Evolutionary conservation across 2,113 vertebrate genomes (phyloP).

Genomic region (Gopherus evgoodei): DNA sequence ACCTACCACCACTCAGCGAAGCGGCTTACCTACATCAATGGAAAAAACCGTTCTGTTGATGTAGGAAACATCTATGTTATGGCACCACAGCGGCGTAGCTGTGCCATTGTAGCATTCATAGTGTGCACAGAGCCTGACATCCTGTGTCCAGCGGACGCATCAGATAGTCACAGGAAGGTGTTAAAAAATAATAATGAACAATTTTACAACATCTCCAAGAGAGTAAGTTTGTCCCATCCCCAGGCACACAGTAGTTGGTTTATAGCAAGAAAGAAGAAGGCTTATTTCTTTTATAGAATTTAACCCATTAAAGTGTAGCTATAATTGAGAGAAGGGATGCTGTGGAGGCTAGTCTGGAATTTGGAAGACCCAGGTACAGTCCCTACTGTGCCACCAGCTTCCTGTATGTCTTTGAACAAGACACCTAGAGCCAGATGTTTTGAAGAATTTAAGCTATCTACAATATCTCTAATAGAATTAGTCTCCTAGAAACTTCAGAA

Average conservation of each 20-base stretch:
- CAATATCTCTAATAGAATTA: not conserved
- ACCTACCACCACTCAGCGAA: not conserved
- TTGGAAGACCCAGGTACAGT: not conserved
- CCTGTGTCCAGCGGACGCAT: not conserved
- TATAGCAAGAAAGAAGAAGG: not conserved
- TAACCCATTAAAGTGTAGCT: not conserved
- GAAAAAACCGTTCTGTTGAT: not conserved
- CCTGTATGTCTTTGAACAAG: not conserved
- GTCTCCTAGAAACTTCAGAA: not conserved
- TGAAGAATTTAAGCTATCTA: not conserved
- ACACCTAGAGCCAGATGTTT: not conserved
- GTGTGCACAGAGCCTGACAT: not conserved
- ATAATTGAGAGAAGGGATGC: not conserved
- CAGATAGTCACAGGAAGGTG: fast-evolving
- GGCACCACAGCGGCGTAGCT: not conserved
- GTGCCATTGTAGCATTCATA: too few relatives aligned
- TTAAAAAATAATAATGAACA: not conserved
- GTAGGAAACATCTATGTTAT: not conserved
- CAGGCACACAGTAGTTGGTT: not conserved
- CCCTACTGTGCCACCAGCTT: not conserved
- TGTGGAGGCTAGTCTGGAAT: not conserved
- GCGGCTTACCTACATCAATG: not conserved
- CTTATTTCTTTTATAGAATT: not conserved
- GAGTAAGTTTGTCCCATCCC: not conserved
- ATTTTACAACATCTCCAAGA: fast-evolving